Percentiles rank a stretch among this genome's conserved stretches.
Evolutionary conservation across 2,888 invertebrate genomes (phyloP).

Genomic region (Drosophila prostipennis): DNA sequence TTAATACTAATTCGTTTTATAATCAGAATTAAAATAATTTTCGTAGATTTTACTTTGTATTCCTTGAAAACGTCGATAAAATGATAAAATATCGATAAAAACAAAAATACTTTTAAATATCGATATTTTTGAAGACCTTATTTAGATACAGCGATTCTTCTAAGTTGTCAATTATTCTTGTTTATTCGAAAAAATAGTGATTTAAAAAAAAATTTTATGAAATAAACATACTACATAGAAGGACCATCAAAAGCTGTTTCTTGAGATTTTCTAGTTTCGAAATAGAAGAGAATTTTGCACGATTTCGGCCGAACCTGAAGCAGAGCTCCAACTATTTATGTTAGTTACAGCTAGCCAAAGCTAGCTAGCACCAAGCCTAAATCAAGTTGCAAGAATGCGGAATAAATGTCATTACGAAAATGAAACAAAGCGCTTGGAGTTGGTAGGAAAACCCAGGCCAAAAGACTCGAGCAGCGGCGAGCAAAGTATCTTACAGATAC

Average conservation of each 20-base stretch:
- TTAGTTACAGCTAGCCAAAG: constrained; percentile 13
- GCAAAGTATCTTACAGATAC: constrained; percentile 15
- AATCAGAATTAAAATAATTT: too few relatives aligned
- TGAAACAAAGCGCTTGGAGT: constrained; percentile 40
- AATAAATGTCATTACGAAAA: constrained; percentile 73
- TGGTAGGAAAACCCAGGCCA: constrained; percentile 7
- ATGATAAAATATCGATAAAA: too few relatives aligned
- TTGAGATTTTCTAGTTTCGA: background rate
- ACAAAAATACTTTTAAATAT: too few relatives aligned
- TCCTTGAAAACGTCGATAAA: too few relatives aligned
- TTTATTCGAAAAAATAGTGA: too few relatives aligned
- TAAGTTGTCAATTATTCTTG: too few relatives aligned
- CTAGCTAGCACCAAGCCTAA: constrained; percentile 68
- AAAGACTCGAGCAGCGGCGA: constrained; percentile 5
- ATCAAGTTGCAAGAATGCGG: constrained; percentile 79
- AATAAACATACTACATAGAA: too few relatives aligned
- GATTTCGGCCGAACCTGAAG: constrained; percentile 9
- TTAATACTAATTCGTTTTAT: too few relatives aligned
- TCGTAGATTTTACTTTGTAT: too few relatives aligned
- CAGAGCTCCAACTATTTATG: constrained; percentile 13
- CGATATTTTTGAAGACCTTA: too few relatives aligned
- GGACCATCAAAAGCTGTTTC: background rate
- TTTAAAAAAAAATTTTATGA: too few relatives aligned
- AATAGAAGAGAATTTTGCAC: constrained; percentile 3
- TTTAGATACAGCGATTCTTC: too few relatives aligned